phyloP scores from a whole-genome alignment of 2,797 vertebrate species.

The Sibirionetta formosa region DNA sequence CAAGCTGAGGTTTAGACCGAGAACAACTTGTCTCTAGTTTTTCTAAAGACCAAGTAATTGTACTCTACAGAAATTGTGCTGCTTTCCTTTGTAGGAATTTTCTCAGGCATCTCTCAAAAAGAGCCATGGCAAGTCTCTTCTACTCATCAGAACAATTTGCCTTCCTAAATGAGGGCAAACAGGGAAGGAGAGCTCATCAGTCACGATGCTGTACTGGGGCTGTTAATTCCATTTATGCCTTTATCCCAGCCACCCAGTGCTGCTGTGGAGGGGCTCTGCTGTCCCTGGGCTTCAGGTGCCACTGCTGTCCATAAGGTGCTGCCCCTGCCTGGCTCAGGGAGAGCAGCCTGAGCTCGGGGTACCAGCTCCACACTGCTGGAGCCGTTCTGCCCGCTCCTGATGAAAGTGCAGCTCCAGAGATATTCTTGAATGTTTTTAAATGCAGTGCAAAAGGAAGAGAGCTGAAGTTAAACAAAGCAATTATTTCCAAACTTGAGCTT shows the following conservation, averaged over 20 bases:
- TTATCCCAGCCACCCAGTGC: not conserved
- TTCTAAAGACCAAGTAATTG: not conserved
- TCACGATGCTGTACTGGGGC: accelerated
- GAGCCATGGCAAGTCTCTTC: not conserved
- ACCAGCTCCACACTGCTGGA: not conserved
- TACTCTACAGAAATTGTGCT: not conserved
- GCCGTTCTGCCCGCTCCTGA: not conserved
- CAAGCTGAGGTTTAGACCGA: not conserved
- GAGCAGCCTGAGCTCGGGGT: not conserved
- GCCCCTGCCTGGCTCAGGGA: not conserved
- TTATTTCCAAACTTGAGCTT: constrained; percentile 9
- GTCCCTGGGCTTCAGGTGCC: not conserved
- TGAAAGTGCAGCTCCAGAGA: not conserved
- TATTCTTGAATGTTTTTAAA: not conserved
- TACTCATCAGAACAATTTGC: not conserved
- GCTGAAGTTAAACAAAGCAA: constrained; percentile 23
- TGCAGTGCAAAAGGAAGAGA: not conserved
- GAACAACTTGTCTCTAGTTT: not conserved
- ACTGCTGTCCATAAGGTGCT: not conserved
- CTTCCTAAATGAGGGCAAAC: not conserved
- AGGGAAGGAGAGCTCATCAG: not conserved
- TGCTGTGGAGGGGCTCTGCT: not conserved
- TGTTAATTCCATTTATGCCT: not conserved
- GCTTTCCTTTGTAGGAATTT: not conserved
- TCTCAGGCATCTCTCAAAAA: not conserved